Evolutionary conservation across 2,113 vertebrate genomes (phyloP), one percentile per base, ranked within the genome.

Genomic region (Lagenorhynchus albirostris): DNA sequence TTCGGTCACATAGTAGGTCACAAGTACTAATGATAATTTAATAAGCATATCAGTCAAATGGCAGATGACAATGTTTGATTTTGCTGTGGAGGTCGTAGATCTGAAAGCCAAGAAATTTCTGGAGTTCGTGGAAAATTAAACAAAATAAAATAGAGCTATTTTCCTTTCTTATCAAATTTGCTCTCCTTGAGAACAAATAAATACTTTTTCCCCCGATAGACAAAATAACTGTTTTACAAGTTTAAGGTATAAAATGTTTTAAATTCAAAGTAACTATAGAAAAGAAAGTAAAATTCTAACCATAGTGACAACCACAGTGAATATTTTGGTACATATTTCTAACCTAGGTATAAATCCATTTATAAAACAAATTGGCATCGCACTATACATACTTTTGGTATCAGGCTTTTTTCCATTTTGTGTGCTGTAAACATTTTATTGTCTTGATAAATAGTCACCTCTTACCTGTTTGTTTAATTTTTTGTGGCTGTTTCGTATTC

Each of bases 11-110:
- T 15, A 58, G 91, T 58, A 65, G 90, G 80, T 60, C 97, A 95
- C 60, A 85, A 18, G 31, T 58, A 10, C 91, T 90, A 77, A 88
- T 71, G 96, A 84, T 83, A n/a, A 90, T 88, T 95, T 95, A 97
- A 97, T 84, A 93, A 84, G 77, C 93, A 55, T 77, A 62, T 55
- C 76, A 36, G 58, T 84, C 84, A 17, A 81, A 60, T 4, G 17
- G 81, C 88, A 65, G 58, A 94, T 82, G 91, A 85, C 88, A 97
- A 33, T 1, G 50, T 96, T 88, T 88, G 83, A 79, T 92, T 86
- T 79, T 81, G 44, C 87, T 1, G 0, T 8, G n/a, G 90, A n/a
- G 17, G 80, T 26, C 6, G 1, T 44, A 87, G 95, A 83, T 70
- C 63, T 50, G 74, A 70, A 80, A 95, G 84, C 86, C 80, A 47